These are phyloP conservation scores for Leptopilina myrica DNA, from an alignment of 2,888 invertebrate species.

Conservation along the genomic window DNA sequence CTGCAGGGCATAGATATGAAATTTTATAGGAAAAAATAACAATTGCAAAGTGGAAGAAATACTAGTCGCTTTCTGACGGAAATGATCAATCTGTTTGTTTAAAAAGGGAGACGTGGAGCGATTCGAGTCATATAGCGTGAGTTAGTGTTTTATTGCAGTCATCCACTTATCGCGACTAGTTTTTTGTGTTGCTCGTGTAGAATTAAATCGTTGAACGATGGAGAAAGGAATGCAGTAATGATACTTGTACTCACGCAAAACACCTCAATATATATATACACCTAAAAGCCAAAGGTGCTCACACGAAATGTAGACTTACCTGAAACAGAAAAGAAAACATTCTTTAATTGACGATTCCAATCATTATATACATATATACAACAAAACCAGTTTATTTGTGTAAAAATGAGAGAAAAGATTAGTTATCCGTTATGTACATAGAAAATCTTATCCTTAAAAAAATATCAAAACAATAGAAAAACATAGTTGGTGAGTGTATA, in stretches of 20 bases:
- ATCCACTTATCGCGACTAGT: conserved; percentile 38
- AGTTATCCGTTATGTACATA: not conserved
- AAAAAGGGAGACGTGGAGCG: conserved; percentile 6
- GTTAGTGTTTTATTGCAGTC: conserved; percentile 23
- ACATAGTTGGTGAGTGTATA: not conserved
- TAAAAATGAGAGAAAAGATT: not conserved
- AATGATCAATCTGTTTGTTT: conserved; percentile 19
- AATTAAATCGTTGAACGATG: conserved; percentile 38
- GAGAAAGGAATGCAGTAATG: conserved; percentile 38
- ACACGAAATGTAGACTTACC: conserved; percentile 31
- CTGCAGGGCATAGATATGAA: too few relatives aligned
- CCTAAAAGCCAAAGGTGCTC: not conserved
- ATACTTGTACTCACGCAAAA: conserved; percentile 37
- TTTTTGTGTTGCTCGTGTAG: conserved; percentile 13
- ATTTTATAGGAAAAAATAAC: not conserved
- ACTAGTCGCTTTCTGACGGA: conserved; percentile 1
- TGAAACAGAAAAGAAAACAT: conserved; percentile 34
- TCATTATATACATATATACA: too few relatives aligned
- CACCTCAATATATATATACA: conserved; percentile 3
- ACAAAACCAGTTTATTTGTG: not conserved
- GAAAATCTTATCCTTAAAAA: not conserved
- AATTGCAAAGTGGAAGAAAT: not conserved
- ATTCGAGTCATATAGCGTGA: not conserved
- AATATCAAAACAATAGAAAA: not conserved
- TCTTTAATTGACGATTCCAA: conserved; percentile 21